Evolutionary conservation across 2,113 vertebrate species (phyloP).

Genomic region (Pituophis catenifer): DNA sequence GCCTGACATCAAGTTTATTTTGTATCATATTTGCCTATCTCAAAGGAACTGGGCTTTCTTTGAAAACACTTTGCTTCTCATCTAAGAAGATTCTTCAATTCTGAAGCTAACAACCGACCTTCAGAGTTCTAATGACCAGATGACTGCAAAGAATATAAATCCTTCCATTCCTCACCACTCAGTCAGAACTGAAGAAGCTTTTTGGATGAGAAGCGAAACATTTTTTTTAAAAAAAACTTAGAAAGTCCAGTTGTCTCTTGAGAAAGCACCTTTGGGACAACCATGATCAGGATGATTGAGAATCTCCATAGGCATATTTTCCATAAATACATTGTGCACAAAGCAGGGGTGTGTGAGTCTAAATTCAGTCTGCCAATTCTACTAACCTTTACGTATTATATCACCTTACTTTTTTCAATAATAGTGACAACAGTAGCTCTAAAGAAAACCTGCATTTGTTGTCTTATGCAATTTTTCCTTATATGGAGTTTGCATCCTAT

Average conservation of each 20-base stretch:
- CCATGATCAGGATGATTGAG: neutral
- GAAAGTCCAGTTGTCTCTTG: neutral
- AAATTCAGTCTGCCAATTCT: neutral
- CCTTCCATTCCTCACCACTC: no score
- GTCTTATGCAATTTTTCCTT: neutral
- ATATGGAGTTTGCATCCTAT: neutral
- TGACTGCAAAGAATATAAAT: no score
- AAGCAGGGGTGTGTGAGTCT: neutral
- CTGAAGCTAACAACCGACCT: no score
- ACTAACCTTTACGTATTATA: neutral
- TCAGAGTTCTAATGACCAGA: no score
- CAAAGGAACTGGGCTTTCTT: no score
- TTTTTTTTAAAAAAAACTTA: neutral
- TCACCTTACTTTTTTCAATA: neutral
- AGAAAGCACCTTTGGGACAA: neutral
- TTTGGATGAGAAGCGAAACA: neutral
- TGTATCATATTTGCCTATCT: no score
- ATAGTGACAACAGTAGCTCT: neutral
- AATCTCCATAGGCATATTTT: neutral
- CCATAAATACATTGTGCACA: neutral
- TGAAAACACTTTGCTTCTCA: no score
- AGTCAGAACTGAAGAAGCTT: neutral
- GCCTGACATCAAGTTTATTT: no score
- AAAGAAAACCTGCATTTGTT: neutral
- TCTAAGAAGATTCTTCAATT: no score